phyloP scores from a whole-genome alignment of 2,113 vertebrate genomes.

The Vulpes ferrilata region DNA sequence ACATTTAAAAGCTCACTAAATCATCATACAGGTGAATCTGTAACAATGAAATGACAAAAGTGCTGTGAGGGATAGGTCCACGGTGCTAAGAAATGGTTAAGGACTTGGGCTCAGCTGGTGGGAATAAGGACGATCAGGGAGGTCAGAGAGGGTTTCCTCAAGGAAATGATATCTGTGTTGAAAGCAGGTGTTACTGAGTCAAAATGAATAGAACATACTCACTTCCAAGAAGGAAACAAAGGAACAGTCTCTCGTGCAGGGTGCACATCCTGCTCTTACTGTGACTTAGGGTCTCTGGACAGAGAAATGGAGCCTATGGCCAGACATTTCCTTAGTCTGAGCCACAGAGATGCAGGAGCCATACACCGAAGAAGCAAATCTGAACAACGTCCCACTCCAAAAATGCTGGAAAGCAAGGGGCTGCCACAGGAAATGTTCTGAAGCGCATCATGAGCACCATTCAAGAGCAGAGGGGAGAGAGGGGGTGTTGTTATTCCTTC shows the following conservation, averaged over 20 bases:
- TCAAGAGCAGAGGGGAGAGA: neutral
- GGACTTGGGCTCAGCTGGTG: neutral
- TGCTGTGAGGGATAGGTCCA: neutral
- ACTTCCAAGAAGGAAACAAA: neutral
- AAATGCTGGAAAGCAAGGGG: neutral
- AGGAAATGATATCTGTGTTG: neutral
- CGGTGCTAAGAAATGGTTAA: neutral
- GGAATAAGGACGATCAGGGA: rapidly evolving
- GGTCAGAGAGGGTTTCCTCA: neutral
- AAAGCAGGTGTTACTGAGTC: neutral
- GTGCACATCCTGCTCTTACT: neutral
- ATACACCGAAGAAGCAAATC: neutral
- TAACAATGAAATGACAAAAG: no score
- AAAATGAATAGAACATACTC: neutral
- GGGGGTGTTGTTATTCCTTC: neutral
- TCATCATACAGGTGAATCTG: neutral
- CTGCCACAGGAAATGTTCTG: rapidly evolving
- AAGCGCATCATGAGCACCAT: neutral
- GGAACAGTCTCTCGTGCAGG: neutral
- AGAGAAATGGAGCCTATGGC: neutral
- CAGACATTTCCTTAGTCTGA: neutral
- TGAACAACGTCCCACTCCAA: neutral
- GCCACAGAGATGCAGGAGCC: neutral
- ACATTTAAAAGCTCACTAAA: neutral
- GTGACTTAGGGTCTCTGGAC: neutral